Conservation (phyloP, 2,113 vertebrate genomes). For the Axis porcinus region DNA sequence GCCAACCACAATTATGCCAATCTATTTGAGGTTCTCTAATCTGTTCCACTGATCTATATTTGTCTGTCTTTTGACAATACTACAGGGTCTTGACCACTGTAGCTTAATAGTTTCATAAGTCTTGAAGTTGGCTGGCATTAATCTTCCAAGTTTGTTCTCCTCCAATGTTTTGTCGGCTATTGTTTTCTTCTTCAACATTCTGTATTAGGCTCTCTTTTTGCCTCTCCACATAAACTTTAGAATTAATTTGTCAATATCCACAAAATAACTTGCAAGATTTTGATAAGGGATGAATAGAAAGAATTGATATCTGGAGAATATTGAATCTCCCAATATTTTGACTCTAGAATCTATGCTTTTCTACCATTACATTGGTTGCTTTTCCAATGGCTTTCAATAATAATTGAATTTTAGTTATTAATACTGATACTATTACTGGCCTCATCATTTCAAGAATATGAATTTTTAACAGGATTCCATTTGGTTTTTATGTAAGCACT, state of each 20-base stretch:
- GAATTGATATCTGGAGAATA: neutral
- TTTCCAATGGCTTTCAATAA: neutral
- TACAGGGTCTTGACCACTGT: neutral
- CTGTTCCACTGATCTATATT: neutral
- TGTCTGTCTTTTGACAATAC: neutral
- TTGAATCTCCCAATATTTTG: neutral
- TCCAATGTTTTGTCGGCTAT: neutral
- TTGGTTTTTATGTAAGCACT: neutral
- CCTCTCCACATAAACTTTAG: neutral
- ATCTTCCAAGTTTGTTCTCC: neutral
- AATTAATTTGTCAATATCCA: neutral
- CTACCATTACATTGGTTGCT: neutral
- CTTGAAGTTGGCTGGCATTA: neutral
- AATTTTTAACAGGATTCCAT: neutral
- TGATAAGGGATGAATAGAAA: neutral
- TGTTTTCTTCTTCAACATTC: neutral
- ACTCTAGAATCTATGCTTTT: neutral
- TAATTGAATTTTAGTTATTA: neutral
- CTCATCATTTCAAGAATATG: neutral
- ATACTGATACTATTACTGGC: neutral
- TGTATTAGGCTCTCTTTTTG: neutral
- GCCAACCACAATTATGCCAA: neutral
- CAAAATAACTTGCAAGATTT: neutral
- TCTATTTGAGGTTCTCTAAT: neutral
- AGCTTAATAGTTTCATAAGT: neutral